phyloP scores from a whole-genome alignment of 1,140 invertebrate genomes.

The Agrypnia vestita region DNA sequence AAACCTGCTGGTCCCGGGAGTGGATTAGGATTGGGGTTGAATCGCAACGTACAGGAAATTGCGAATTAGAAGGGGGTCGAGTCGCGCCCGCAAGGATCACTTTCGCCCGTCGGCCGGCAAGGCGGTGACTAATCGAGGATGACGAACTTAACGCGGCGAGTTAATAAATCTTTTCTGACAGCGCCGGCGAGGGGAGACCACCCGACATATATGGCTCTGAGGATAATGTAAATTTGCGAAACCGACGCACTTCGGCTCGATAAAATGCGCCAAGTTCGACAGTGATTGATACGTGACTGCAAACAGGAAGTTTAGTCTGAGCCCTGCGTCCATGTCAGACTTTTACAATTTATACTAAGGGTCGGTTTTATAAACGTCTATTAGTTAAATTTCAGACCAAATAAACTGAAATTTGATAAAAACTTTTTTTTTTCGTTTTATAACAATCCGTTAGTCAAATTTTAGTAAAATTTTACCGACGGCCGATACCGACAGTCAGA shows the following conservation, averaged over 20 bases:
- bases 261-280: slow-evolving; percentile 11
- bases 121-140: slow-evolving; percentile 37
- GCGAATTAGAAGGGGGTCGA: slow-evolving; percentile 14
- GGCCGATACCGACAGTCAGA: too few species aligned
- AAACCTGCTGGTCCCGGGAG: too few species aligned
- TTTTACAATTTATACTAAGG: too few species aligned
- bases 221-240: slow-evolving; percentile 13
- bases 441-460: too few species aligned
- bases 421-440: too few species aligned
- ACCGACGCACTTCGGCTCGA: background rate
- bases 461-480: too few species aligned
- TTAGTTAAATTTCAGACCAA: too few species aligned
- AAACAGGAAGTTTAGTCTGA: too few species aligned
- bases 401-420: too few species aligned
- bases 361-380: too few species aligned
- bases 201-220: background rate
- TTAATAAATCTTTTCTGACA: slow-evolving; percentile 44
- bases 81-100: slow-evolving; percentile 25
- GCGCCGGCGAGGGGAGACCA: background rate
- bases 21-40: background rate
- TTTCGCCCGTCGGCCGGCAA: slow-evolving; percentile 6
- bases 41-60: slow-evolving; percentile 33
- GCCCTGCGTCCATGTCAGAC: too few species aligned
- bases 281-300: background rate
- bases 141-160: slow-evolving; percentile 24